Percentiles rank a stretch among this genome's conserved stretches.
phyloP scores from a whole-genome alignment of 2,797 vertebrate species.

The Hippocampus kuda region DNA sequence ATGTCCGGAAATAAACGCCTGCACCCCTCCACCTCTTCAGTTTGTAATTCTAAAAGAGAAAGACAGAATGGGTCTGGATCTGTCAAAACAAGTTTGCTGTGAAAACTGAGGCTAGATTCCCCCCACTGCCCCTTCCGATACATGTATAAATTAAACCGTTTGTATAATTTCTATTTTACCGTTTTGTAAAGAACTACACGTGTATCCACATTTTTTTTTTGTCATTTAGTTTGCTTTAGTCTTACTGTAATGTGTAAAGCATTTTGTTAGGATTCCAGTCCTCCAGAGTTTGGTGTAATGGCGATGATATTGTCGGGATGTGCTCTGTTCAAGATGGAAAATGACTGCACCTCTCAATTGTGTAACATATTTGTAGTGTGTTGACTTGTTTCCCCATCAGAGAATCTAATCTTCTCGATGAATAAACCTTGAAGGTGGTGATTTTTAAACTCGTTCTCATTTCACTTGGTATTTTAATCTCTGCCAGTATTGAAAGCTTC shows the following conservation, averaged over 20 bases:
- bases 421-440: slow-evolving; percentile 61
- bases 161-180: slow-evolving; percentile 67
- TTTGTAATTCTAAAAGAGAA: slow-evolving; percentile 50
- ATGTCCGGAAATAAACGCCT: slow-evolving; percentile 55
- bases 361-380: slow-evolving; percentile 67
- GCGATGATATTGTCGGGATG: slow-evolving; percentile 31
- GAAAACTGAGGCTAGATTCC: slow-evolving; percentile 35
- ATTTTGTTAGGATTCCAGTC: slow-evolving; percentile 63
- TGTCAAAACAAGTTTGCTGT: slow-evolving; percentile 47
- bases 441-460: slow-evolving; percentile 52
- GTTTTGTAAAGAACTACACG: slow-evolving; percentile 57
- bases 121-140: slow-evolving; percentile 40
- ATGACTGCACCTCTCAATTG: slow-evolving; percentile 28
- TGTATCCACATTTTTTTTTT: slow-evolving; percentile 55
- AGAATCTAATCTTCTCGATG: slow-evolving; percentile 53
- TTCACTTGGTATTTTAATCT: neutral
- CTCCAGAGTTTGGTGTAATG: slow-evolving; percentile 36
- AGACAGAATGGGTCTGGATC: slow-evolving; percentile 51
- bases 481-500: too few relatives aligned
- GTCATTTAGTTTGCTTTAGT: slow-evolving; percentile 64
- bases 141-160: slow-evolving; percentile 66
- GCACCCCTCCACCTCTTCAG: slow-evolving; percentile 32
- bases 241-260: slow-evolving; percentile 72
- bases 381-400: slow-evolving; percentile 49
- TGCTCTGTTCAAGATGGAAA: slow-evolving; percentile 17